Evolutionary conservation across 1,140 invertebrate species (phyloP), one percentile per base, ranked within the genome.

Genomic region (Drosophila tristis): DNA sequence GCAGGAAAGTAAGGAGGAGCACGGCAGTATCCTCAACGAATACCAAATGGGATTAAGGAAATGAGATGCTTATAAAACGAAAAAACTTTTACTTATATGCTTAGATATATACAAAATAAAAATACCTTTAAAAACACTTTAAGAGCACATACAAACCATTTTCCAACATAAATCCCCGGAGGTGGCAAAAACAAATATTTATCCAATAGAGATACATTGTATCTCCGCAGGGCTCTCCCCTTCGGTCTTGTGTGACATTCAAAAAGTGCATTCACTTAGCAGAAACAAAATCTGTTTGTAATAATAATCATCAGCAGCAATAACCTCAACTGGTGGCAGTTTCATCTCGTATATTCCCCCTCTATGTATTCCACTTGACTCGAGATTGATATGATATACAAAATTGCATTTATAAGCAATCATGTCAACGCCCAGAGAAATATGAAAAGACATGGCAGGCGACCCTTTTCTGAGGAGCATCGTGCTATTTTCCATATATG

Each of bases 351-450:
- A 31, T 50, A 15, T 43, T 25, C 5, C 31, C 50, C 25, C 51
- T 54, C 49, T 31, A 1, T 7, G 9, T 49, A 29, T 68, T 26
- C 13, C 16, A 35, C 20, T 61, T 35, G 48, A 23, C 39, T 45
- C 61, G 43, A 60, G 56, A 66, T 58, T 82, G 72, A 84, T 84
- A 89, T 74, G 64, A 84, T 84, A 74, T 74, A 82, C 50, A 85
- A 89, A 89, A 89, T 89, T 90, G 76, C 84, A 89, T 89, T 89
- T 89, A 89, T 80, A 78, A 80, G 84, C 84, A 89, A 89, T 89
- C 85, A 84, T 89, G 84, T 89, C 84, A 89, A 78, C 84, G 79
- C 79, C 72, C 63, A 64, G 51, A 68, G 63, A 73, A 76, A 87
- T 87, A 86, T 80, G 65, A 78, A 81, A 58, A 79, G 66, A 61